Percentiles rank a stretch among this genome's conserved stretches.
phyloP scores from a whole-genome alignment of 2,113 vertebrate genomes.

The Ptilonorhynchus violaceus region DNA sequence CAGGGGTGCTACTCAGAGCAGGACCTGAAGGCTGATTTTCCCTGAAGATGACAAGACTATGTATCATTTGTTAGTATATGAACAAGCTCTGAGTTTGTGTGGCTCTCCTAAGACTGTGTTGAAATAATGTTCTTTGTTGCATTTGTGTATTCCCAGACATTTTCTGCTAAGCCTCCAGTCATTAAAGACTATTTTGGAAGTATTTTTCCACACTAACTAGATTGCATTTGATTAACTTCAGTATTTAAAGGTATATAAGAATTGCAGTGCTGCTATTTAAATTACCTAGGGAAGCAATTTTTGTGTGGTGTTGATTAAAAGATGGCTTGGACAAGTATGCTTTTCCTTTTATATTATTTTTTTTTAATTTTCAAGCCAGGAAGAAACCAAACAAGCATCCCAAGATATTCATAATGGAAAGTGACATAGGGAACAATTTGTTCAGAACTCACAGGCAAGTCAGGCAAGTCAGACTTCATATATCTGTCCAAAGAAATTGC shows the following conservation, averaged over 20 bases:
- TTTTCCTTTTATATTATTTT: neutral
- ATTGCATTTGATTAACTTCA: neutral
- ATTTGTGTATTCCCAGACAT: neutral
- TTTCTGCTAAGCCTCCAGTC: neutral
- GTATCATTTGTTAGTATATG: neutral
- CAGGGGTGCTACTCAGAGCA: neutral
- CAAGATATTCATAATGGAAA: neutral
- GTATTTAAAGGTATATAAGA: neutral
- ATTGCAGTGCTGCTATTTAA: neutral
- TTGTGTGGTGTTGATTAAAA: neutral
- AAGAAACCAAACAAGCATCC: neutral
- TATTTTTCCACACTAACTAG: neutral
- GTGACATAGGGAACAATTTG: neutral
- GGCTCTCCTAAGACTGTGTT: neutral
- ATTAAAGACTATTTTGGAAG: neutral
- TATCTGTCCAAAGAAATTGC: neutral
- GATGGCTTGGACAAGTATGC: neutral
- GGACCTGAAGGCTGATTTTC: neutral
- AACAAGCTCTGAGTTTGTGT: neutral
- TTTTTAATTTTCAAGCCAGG: neutral
- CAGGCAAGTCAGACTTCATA: neutral
- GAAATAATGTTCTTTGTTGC: neutral
- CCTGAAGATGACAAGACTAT: neutral
- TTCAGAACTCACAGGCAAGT: conserved; percentile 15
- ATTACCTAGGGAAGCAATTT: neutral